Percentiles rank a stretch among this genome's conserved stretches.
phyloP scores from a whole-genome alignment of 2,888 invertebrate genomes.

The Lottia gigantea region DNA sequence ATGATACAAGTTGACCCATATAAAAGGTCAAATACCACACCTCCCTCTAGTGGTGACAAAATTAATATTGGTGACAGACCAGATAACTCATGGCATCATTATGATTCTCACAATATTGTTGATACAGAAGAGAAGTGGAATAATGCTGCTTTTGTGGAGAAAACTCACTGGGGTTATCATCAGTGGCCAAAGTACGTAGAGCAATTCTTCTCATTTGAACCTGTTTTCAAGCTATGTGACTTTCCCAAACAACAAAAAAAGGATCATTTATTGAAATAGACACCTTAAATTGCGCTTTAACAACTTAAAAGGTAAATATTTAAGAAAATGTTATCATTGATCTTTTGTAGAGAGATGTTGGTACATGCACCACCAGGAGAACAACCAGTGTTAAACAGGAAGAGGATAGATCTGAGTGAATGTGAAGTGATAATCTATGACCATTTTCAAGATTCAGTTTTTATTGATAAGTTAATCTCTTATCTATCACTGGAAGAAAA shows the following conservation, averaged over 20 bases:
- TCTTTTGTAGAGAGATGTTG: conserved; percentile 70
- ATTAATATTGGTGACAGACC: conserved; percentile 71
- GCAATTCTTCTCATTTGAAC: no score
- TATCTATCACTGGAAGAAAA: conserved; percentile 86
- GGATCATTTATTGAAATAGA: no score
- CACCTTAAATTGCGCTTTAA: no score
- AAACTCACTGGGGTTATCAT: conserved; percentile 74
- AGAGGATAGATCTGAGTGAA: conserved; percentile 73
- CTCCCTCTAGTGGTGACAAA: conserved; percentile 19
- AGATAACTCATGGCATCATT: conserved; percentile 83
- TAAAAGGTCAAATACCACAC: conserved; percentile 35
- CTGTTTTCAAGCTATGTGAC: no score
- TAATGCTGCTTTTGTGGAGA: conserved; percentile 77
- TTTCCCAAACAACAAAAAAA: no score
- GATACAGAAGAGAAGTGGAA: conserved; percentile 81
- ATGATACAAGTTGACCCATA: conserved; percentile 74
- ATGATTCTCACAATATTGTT: conserved; percentile 74
- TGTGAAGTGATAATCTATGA: conserved; percentile 76
- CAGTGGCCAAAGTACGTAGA: conserved; percentile 70
- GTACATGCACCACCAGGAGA: conserved; percentile 77
- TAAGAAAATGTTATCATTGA: no score
- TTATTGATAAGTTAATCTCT: conserved; percentile 78
- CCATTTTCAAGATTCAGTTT: conserved; percentile 77
- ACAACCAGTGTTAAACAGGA: conserved; percentile 75
- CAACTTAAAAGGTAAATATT: no score